A percentile compares a stretch with the other conserved stretches of the same genome.
phyloP scores from a whole-genome alignment of 2,113 vertebrate genomes.

The Xiphophorus maculatus region DNA sequence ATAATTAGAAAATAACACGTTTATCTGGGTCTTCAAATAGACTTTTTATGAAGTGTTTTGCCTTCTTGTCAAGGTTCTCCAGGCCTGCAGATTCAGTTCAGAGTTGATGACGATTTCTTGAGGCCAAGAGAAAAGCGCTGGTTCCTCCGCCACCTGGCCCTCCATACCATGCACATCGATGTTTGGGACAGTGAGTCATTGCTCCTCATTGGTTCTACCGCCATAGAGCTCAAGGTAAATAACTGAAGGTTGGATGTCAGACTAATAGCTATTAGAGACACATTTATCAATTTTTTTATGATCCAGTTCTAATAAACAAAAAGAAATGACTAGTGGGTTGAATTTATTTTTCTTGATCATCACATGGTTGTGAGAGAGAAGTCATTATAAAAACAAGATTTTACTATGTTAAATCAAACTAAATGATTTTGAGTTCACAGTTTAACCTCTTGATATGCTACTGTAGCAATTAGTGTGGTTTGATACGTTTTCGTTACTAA shows the following conservation, averaged over 20 bases:
- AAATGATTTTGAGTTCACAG: not conserved
- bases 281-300: not conserved
- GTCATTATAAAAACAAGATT: not conserved
- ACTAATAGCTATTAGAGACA: not conserved
- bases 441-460: too few relatives aligned
- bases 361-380: not conserved
- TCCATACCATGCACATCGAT: conserved; percentile 89
- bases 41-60: conserved; percentile 4
- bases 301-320: not conserved
- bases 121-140: conserved; percentile 84
- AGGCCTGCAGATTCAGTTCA: conserved; percentile 87
- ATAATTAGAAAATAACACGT: too few relatives aligned
- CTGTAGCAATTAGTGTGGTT: too few relatives aligned
- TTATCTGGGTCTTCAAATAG: too few relatives aligned
- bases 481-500: too few relatives aligned
- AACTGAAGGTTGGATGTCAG: not conserved
- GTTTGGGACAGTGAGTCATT: conserved; percentile 93
- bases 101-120: conserved; percentile 83
- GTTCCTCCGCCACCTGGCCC: conserved; percentile 88
- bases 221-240: conserved; percentile 88
- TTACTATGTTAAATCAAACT: not conserved
- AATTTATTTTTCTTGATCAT: not conserved
- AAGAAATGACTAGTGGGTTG: not conserved
- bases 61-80: conserved; percentile 76
- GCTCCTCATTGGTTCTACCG: conserved; percentile 90